Base-by-base conservation (phyloP, 2,797 vertebrate species). In the Heliangelus exortis region DNA sequence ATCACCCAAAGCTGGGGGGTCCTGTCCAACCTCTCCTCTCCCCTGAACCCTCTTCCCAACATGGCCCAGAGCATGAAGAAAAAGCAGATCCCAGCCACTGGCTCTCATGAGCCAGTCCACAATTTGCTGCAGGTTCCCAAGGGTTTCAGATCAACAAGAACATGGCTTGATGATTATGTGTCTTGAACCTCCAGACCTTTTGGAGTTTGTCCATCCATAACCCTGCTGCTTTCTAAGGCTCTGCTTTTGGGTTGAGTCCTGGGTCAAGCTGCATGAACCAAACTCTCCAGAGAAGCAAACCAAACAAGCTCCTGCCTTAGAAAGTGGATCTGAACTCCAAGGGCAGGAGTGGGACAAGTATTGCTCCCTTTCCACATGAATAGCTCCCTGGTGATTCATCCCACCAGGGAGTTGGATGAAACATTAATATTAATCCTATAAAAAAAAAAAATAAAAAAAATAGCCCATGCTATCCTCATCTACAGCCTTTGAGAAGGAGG, bases 171-270 rank as follows among this genome's bases (percentile, higher is more conserved):
- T 0, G 0, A 69, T 79, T 73, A 58, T 39, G 43, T 61, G 71
- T 74, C 58, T 92, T 31, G 65, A 92, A 59, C 77, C 66, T 89
- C 69, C 72, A 91, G 93, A 85, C 78, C 43, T 83, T 87, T 53
- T 92, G 93, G 84, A 92, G 34, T 43, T 62, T 48, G 31, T 87
- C 87, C 89, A 87, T 78, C 68, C 66, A 7, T 29, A 78, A 57
- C 0, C 12, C 55, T 83, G 72, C 54, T 85, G 82, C 81, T 95
- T 94, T 87, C 94, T 89, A 93, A 92, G 84, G 75, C 76, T 33
- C 29, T 53, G 75, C 45, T 95, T 83, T 91, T 73, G 67, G 76
- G 59, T 15, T 55, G 72, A 89, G 54, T 51, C 65, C 86, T 75
- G 36, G 33, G 16, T 67, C 3, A 2, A 90, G 71, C 57, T 0